Conservation (phyloP, 1,140 invertebrate genomes). For the Bombus picipes region DNA sequence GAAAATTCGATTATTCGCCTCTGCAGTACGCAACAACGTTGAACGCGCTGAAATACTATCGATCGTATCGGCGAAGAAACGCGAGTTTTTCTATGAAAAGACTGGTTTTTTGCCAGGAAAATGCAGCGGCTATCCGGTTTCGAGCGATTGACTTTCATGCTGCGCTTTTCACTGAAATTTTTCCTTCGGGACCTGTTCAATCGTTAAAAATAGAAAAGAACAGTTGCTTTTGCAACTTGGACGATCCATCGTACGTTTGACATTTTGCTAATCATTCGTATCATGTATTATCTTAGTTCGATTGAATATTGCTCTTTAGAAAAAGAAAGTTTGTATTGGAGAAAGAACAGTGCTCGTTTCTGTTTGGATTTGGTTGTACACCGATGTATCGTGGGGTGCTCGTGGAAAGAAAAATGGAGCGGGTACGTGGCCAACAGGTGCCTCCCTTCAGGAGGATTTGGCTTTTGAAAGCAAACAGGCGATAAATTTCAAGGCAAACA, state of each 20-base stretch:
- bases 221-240: background rate
- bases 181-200: background rate
- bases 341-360: too few relatives aligned
- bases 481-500: slow-evolving; percentile 2
- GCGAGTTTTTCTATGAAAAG: background rate
- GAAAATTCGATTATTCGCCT: background rate
- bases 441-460: background rate
- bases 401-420: background rate
- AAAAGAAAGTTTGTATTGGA: too few relatives aligned
- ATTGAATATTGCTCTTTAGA: background rate
- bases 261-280: background rate
- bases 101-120: background rate
- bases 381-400: background rate
- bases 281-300: background rate
- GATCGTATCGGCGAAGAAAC: background rate
- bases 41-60: background rate
- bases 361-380: too few relatives aligned
- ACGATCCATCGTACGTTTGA: background rate
- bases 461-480: background rate
- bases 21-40: background rate
- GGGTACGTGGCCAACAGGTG: background rate
- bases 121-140: background rate
- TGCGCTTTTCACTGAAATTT: too few relatives aligned
- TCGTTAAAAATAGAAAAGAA: background rate
- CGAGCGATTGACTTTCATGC: background rate